A percentile compares a stretch with the other conserved stretches of the same genome.
Evolutionary conservation across 2,888 invertebrate genomes (phyloP).

Genomic region (Cartodere bifasciata): DNA sequence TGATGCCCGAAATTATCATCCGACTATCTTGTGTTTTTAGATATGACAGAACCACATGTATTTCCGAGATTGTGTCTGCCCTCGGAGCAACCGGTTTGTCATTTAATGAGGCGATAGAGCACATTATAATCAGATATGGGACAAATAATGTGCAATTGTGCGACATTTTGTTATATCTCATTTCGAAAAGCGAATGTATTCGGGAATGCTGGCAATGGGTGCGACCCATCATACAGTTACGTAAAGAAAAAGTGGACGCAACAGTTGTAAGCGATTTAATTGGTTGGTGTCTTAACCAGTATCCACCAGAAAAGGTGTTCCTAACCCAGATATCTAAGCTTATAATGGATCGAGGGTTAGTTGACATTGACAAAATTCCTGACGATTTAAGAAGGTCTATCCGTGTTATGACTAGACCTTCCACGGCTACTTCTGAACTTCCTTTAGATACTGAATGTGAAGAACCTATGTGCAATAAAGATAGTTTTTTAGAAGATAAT

Average conservation of each 20-base stretch:
- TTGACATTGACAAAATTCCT: slow-evolving; percentile 7
- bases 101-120: slow-evolving; percentile 5
- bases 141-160: slow-evolving; percentile 5
- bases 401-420: too few species aligned
- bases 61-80: slow-evolving; percentile 1
- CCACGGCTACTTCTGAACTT: too few species aligned
- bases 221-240: slow-evolving; percentile 3
- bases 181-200: slow-evolving; percentile 1
- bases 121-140: slow-evolving; percentile 3
- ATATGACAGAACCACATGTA: slow-evolving; percentile 9
- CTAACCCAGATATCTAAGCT: slow-evolving; percentile 4
- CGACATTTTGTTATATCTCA: slow-evolving; percentile 9
- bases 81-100: slow-evolving; percentile 4
- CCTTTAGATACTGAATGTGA: slow-evolving; percentile 1
- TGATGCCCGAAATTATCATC: too few species aligned
- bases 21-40: too few species aligned
- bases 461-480: too few species aligned
- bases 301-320: slow-evolving; percentile 4
- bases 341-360: slow-evolving; percentile 6
- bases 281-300: background rate
- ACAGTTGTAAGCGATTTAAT: slow-evolving; percentile 7
- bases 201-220: slow-evolving; percentile 6
- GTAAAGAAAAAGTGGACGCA: slow-evolving; percentile 6
- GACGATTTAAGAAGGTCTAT: too few species aligned
- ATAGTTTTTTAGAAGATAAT: too few species aligned